Percentiles rank a stretch among this genome's conserved stretches.
phyloP scores from a whole-genome alignment of 30 jellyfish, hydroid and myxozoan genomes.

The Cassiopea andromeda region DNA sequence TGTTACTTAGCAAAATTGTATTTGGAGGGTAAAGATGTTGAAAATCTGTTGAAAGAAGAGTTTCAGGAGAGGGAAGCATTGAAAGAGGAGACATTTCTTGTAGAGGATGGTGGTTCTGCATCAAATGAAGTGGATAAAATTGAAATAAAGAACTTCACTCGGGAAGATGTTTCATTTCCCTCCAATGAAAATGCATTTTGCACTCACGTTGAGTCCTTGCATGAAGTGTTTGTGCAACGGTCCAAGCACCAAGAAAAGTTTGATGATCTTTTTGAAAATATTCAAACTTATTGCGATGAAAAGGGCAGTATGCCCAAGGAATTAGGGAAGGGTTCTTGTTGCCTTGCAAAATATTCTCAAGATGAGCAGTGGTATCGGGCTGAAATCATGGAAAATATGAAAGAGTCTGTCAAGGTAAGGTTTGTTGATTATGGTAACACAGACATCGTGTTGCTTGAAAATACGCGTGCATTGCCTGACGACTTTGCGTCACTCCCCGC shows the following conservation, averaged over 20 bases:
- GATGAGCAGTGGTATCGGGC: conserved; percentile 74
- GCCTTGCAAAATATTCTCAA: conserved; percentile 35
- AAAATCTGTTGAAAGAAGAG: not conserved
- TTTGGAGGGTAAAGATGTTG: not conserved
- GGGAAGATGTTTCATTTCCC: not conserved
- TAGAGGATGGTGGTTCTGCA: not conserved
- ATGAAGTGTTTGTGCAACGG: conserved; percentile 49
- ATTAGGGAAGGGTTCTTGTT: conserved; percentile 29
- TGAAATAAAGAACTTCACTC: not conserved
- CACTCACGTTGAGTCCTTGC: conserved; percentile 58
- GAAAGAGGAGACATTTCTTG: not conserved
- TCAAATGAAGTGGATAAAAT: not conserved
- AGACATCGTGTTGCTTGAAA: conserved; percentile 29
- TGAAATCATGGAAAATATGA: conserved; percentile 1
- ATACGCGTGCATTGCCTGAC: conserved; percentile 45
- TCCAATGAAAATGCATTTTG: conserved; percentile 31
- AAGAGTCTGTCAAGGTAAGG: conserved; percentile 8
- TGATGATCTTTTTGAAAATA: conserved; percentile 41
- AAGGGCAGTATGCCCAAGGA: not conserved
- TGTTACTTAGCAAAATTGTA: not conserved
- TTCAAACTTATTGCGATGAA: conserved; percentile 35
- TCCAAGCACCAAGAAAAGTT: conserved; percentile 32
- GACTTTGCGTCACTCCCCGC: conserved; percentile 53
- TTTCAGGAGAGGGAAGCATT: not conserved
- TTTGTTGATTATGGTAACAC: conserved; percentile 70